These are phyloP conservation scores for Drosophila pseudoobscura DNA, from an alignment of 1,140 invertebrate genomes.

Conservation along the genomic window DNA sequence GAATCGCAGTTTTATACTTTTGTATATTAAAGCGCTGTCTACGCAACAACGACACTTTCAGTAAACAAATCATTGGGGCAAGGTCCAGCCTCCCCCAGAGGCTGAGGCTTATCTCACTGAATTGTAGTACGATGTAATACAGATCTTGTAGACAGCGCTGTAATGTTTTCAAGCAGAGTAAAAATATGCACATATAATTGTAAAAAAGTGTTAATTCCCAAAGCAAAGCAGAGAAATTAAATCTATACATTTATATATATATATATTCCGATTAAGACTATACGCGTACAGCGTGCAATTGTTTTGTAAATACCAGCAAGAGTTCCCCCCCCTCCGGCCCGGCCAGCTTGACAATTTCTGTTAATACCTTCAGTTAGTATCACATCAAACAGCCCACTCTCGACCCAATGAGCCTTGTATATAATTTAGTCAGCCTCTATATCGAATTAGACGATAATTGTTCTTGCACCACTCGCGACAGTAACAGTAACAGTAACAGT, in stretches of 20 bases:
- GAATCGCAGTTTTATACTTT: conserved; percentile 16
- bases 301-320: conserved; percentile 33
- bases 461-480: conserved; percentile 31
- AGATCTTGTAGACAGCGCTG: conserved; percentile 24
- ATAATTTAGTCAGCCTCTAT: conserved; percentile 69
- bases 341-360: conserved; percentile 45
- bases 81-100: too few species aligned
- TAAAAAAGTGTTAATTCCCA: conserved; percentile 10
- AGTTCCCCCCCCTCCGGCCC: neutral
- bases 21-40: conserved; percentile 22
- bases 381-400: neutral
- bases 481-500: conserved; percentile 7
- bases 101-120: too few species aligned
- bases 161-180: conserved; percentile 15
- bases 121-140: too few species aligned
- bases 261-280: neutral
- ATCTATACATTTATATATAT: neutral
- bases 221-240: conserved; percentile 5
- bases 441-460: conserved; percentile 40
- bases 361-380: conserved; percentile 19
- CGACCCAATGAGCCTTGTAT: conserved; percentile 64
- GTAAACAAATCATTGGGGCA: conserved; percentile 2
- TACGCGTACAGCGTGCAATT: conserved; percentile 21
- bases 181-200: conserved; percentile 5
- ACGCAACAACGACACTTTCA: conserved; percentile 3